A percentile compares a stretch with the other conserved stretches of the same genome.
These are phyloP conservation scores for Drosophila kanekoi DNA, from an alignment of 2,888 invertebrate genomes.

Conservation along the genomic window DNA sequence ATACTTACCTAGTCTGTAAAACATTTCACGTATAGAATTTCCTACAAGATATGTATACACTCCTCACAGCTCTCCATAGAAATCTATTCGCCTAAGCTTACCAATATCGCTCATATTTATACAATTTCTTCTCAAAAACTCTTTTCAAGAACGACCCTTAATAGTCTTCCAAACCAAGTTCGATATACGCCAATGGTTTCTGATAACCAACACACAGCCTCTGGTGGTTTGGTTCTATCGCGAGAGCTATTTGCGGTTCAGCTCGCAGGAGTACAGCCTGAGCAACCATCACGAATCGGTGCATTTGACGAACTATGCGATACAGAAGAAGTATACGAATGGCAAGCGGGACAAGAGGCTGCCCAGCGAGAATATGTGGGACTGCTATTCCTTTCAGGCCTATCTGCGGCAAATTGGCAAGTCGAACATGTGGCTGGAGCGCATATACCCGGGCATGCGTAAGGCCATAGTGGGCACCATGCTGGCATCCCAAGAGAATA, in stretches of 20 bases:
- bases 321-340: slow-evolving; percentile 94
- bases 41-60: too few species aligned
- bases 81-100: too few species aligned
- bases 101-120: too few species aligned
- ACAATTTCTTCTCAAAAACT: background rate
- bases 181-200: slow-evolving; percentile 98
- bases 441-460: slow-evolving; percentile 95
- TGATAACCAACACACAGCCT: slow-evolving; percentile 95
- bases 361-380: slow-evolving; percentile 98
- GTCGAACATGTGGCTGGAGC: slow-evolving; percentile 91
- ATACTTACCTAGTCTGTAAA: too few species aligned
- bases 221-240: slow-evolving; percentile 97
- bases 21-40: too few species aligned
- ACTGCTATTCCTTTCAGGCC: slow-evolving; percentile 91
- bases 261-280: slow-evolving; percentile 94
- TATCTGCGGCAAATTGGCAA: slow-evolving; percentile 88
- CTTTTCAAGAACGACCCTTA: slow-evolving; percentile 91
- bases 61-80: too few species aligned
- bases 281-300: slow-evolving; percentile 96
- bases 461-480: slow-evolving; percentile 91
- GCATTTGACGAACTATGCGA: slow-evolving; percentile 96
- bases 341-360: slow-evolving; percentile 90
- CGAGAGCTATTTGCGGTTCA: slow-evolving; percentile 96
- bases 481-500: slow-evolving; percentile 93
- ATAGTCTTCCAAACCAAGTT: slow-evolving; percentile 96